Percentiles rank a stretch among this genome's conserved stretches.
Conservation (phyloP, 2,888 invertebrate species). For the Sericinus montela region DNA sequence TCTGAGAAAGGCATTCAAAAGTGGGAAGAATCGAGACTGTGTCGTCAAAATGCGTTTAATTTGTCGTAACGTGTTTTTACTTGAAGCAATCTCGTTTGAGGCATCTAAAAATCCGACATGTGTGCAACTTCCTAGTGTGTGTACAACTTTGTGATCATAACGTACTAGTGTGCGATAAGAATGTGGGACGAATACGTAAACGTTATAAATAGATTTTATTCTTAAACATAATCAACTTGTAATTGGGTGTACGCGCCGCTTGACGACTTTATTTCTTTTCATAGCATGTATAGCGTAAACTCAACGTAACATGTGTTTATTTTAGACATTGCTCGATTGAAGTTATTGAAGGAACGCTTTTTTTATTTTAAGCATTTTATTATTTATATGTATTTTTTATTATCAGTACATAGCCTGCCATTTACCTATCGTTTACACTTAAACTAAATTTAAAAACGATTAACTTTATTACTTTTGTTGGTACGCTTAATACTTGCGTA, state of each 20-base stretch:
- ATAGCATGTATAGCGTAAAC: background rate
- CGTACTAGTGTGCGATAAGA: constrained; percentile 53
- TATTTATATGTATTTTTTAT: too few species aligned
- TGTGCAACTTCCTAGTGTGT: constrained; percentile 49
- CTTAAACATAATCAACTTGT: constrained; percentile 51
- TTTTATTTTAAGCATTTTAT: too few species aligned
- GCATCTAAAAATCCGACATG: constrained; percentile 29
- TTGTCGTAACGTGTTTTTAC: constrained; percentile 17
- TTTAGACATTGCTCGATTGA: background rate
- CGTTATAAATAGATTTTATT: constrained; percentile 75
- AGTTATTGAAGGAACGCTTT: too few species aligned
- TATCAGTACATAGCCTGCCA: too few species aligned
- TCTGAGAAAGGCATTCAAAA: too few species aligned
- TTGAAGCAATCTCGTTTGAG: constrained; percentile 32
- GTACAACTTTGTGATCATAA: constrained; percentile 24
- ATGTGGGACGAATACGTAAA: constrained; percentile 69
- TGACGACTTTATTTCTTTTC: constrained; percentile 33
- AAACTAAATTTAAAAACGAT: too few species aligned
- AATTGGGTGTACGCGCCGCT: constrained; percentile 52
- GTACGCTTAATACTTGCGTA: too few species aligned
- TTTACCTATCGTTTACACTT: too few species aligned
- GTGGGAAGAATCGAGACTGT: too few species aligned
- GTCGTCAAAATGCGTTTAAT: too few species aligned
- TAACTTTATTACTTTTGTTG: too few species aligned
- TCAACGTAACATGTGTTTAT: constrained; percentile 4